A percentile compares a stretch with the other conserved stretches of the same genome.
Conservation (phyloP, 2,888 invertebrate species). For the Cheilosia pagana region DNA sequence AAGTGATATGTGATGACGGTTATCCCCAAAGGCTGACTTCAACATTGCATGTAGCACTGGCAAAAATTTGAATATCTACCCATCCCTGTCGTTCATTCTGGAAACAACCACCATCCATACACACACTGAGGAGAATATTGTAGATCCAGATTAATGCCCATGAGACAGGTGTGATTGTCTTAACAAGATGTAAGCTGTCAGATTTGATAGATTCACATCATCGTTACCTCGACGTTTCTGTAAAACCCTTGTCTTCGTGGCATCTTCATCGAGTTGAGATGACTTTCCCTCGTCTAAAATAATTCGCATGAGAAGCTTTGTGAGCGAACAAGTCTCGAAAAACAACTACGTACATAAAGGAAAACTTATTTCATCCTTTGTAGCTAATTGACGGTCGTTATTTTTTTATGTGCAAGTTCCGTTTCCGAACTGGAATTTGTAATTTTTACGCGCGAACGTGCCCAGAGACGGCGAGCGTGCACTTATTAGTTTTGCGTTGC, state of each 20-base stretch:
- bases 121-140: constrained; percentile 25
- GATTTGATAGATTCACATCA: constrained; percentile 75
- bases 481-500: constrained; percentile 25
- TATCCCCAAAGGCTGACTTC: constrained; percentile 71
- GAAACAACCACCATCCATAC: constrained; percentile 35
- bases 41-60: constrained; percentile 53
- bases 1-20: constrained; percentile 71
- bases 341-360: not conserved
- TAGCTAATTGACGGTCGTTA: constrained; percentile 56
- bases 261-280: constrained; percentile 19
- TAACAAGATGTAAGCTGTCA: constrained; percentile 75
- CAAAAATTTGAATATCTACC: constrained; percentile 72
- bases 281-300: not conserved
- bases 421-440: constrained; percentile 19
- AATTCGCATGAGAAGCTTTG: constrained; percentile 10
- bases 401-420: constrained; percentile 36
- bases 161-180: constrained; percentile 75
- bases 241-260: constrained; percentile 25
- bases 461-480: not conserved
- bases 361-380: constrained; percentile 13
- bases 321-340: constrained; percentile 16
- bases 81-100: constrained; percentile 55
- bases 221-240: constrained; percentile 57
- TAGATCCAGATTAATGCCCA: constrained; percentile 74
- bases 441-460: constrained; percentile 27